Conservation (phyloP, 2,888 invertebrate species). For the Acutogordius australiensis region DNA sequence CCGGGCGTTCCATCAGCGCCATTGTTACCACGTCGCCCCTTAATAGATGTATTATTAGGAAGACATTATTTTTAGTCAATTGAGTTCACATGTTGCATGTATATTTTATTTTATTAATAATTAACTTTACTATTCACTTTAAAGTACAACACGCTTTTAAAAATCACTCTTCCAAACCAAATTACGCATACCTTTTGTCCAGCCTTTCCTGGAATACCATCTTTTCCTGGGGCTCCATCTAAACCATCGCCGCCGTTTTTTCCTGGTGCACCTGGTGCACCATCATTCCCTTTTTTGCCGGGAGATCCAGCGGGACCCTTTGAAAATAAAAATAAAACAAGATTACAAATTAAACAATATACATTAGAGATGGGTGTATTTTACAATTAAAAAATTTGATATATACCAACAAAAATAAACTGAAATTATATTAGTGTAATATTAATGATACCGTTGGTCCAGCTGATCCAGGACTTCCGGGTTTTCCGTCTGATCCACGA, state of each 20-base stretch:
- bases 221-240: conserved; percentile 10
- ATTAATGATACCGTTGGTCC: not conserved
- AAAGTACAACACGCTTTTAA: too few relatives aligned
- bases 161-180: not conserved
- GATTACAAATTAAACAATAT: too few relatives aligned
- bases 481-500: not conserved
- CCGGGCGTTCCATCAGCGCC: conserved; percentile 9
- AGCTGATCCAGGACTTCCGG: conserved; percentile 5
- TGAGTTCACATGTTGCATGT: too few relatives aligned
- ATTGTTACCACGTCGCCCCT: not conserved
- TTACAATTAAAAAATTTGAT: not conserved
- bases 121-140: too few relatives aligned
- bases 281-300: conserved; percentile 8
- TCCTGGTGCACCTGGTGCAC: not conserved
- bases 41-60: not conserved
- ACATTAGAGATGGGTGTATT: too few relatives aligned
- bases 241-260: not conserved
- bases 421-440: too few relatives aligned
- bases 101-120: too few relatives aligned
- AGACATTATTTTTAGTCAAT: not conserved
- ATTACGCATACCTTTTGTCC: not conserved
- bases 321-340: not conserved
- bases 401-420: too few relatives aligned
- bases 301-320: conserved; percentile 7
- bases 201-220: conserved; percentile 10